Conservation (phyloP, 2,888 invertebrate genomes). For the Smittia sp. region DNA sequence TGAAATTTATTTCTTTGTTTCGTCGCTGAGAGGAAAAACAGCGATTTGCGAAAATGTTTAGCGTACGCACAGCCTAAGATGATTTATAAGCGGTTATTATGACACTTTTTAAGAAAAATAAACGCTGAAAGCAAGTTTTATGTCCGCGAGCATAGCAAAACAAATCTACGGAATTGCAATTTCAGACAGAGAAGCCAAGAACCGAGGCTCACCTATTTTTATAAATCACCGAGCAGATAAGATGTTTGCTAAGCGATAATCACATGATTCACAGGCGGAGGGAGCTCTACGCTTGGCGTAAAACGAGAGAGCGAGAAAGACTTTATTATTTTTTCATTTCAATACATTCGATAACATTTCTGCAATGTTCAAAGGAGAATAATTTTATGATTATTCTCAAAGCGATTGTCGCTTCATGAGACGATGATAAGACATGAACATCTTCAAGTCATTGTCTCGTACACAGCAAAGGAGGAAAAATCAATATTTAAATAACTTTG, state of each 20-base stretch:
- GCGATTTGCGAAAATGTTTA: background rate
- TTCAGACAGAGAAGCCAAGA: too few relatives aligned
- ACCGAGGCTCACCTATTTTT: too few relatives aligned
- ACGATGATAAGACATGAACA: conserved; percentile 22
- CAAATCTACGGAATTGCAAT: too few relatives aligned
- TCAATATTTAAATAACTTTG: conserved; percentile 13
- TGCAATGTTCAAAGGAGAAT: background rate
- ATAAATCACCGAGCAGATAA: background rate
- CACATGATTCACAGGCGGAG: background rate
- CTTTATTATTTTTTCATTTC: background rate
- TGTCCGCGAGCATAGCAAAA: too few relatives aligned
- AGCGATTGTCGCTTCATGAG: background rate
- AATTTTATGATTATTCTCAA: background rate
- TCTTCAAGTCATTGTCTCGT: background rate
- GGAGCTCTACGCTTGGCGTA: background rate
- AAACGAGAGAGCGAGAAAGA: too few relatives aligned
- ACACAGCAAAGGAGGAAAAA: background rate
- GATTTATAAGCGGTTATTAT: conserved; percentile 26
- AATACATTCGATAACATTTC: background rate
- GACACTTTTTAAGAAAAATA: conserved; percentile 10
- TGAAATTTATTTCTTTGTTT: conserved; percentile 21
- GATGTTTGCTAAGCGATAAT: background rate
- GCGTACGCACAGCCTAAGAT: conserved; percentile 31
- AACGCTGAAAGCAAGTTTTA: background rate
- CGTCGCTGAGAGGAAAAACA: background rate